Evolutionary conservation across 2,888 invertebrate genomes (phyloP), one percentile per base, ranked within the genome.

Genomic region (Colletes collaris): DNA sequence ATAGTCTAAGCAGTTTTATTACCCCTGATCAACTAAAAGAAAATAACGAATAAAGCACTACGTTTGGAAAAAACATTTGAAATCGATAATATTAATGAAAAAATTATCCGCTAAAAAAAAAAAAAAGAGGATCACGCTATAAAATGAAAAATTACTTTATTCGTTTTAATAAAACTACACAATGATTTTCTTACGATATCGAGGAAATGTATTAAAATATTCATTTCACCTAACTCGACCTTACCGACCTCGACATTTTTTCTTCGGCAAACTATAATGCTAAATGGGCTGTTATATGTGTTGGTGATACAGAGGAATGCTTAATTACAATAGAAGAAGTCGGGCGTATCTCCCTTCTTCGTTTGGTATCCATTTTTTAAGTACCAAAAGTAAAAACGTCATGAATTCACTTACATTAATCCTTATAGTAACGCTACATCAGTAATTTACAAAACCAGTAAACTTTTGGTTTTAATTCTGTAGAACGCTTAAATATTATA

Each of bases 141-240:
- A 59, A 82, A 79, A 79, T 27, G 70, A 58, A 59, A 59, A 35
- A 53, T 79, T 64, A 65, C 37, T 84, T 81, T 75, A 79, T 79
- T 79, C n/a, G 64, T 16, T 49, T 60, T 7, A 49, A 50, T 73
- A 1, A 60, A 4, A 65, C 64, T 68, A 67, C 66, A 74, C 4
- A 55, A 71, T 58, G 19, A n/a, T 13, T 27, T 50, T 35, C 16
- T 16, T 37, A n/a, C n/a, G n/a, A 75, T 66, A 70, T 44, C 72
- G 53, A 69, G 64, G 67, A 81, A 66, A 37, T 74, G 16, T 76
- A 78, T 66, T 72, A 69, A 73, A 79, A 72, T 75, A 79, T 63
- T 74, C 52, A 3, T 44, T 64, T 46, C n/a, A 52, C 59, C 58
- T 50, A 40, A 52, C 35, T 64, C 56, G 8, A 76, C 11, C 49